Evolutionary conservation across 2,888 invertebrate genomes (phyloP).

Genomic region (Tyria jacobaeae): DNA sequence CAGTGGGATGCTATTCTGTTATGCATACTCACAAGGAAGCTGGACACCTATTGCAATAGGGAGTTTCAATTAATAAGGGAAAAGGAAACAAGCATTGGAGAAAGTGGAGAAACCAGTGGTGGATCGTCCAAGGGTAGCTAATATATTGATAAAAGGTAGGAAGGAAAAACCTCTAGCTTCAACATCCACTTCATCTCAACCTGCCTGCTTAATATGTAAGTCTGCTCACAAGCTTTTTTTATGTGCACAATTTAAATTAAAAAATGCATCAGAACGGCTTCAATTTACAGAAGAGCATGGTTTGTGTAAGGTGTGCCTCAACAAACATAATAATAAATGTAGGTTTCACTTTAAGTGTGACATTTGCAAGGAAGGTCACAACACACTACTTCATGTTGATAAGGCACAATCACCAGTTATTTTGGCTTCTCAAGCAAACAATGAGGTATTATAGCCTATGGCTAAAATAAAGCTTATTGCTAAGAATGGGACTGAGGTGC

Average conservation of each 20-base stretch:
- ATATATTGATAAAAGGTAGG: no score
- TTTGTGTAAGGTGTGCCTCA: neutral
- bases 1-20: constrained; percentile 1
- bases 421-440: neutral
- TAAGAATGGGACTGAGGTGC: neutral
- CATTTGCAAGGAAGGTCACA: neutral
- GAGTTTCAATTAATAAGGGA: no score
- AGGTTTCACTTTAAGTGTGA: neutral
- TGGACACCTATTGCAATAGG: neutral
- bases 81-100: no score
- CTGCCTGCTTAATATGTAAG: no score
- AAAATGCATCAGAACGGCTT: no score
- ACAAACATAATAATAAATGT: neutral
- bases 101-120: no score
- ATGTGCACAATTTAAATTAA: no score
- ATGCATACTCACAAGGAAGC: neutral
- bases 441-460: neutral
- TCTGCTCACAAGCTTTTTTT: no score
- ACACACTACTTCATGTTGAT: constrained; percentile 1
- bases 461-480: constrained; percentile 1
- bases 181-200: no score
- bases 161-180: no score
- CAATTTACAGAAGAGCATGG: neutral
- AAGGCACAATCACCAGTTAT: neutral
- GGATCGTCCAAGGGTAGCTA: no score